A percentile compares a stretch with the other conserved stretches of the same genome.
phyloP scores from a whole-genome alignment of 2,113 vertebrate species.

The Trematocara unimaculatum region DNA sequence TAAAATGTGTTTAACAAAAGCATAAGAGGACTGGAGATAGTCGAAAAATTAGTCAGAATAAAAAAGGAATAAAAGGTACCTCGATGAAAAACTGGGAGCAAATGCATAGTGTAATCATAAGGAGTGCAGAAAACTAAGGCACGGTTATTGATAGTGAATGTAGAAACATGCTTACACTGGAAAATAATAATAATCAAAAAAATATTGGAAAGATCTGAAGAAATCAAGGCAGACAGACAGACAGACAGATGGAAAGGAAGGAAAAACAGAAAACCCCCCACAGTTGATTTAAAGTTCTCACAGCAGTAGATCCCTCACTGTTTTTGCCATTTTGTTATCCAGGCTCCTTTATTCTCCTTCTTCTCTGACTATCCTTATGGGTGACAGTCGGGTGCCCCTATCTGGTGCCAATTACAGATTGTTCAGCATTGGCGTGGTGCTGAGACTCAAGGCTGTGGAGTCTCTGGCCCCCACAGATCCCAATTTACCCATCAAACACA shows the following conservation, averaged over 20 bases:
- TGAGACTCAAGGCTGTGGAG: conserved; percentile 48
- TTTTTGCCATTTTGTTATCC: conserved; percentile 28
- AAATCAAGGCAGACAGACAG: neutral
- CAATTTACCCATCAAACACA: conserved; percentile 60
- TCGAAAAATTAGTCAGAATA: neutral
- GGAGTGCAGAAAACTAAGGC: neutral
- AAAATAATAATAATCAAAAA: neutral
- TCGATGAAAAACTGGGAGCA: neutral
- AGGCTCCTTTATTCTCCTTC: conserved; percentile 29
- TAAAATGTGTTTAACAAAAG: neutral
- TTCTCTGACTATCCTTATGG: conserved; percentile 32
- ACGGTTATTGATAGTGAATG: neutral
- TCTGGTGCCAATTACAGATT: conserved; percentile 66
- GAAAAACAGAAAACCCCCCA: neutral
- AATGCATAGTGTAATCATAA: neutral
- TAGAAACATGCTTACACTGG: neutral
- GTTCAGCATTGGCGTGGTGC: conserved; percentile 34
- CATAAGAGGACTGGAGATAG: neutral
- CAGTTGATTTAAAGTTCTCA: neutral
- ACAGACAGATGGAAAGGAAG: conserved; percentile 5
- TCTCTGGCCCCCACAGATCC: conserved; percentile 40
- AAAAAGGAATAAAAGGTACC: neutral
- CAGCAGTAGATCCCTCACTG: conserved; percentile 8
- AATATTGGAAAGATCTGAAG: neutral
- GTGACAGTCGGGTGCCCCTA: conserved; percentile 51